A percentile compares a stretch with the other conserved stretches of the same genome.
Evolutionary conservation across 2,797 vertebrate genomes (phyloP).

Genomic region (Sphenodon punctatus): DNA sequence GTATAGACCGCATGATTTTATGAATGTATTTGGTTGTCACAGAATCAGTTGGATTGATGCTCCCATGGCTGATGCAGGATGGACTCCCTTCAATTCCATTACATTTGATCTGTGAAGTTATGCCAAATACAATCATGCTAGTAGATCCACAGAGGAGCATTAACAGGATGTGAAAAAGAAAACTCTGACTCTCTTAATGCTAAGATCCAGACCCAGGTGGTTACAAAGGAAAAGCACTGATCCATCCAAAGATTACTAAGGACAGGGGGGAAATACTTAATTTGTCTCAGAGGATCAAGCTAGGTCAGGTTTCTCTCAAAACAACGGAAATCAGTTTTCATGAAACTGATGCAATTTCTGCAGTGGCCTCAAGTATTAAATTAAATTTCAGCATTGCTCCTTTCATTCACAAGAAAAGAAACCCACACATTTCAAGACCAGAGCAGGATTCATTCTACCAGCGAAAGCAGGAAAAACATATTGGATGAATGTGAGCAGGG

Average conservation of each 20-base stretch:
- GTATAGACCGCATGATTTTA: neutral
- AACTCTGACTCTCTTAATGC: conserved; percentile 17
- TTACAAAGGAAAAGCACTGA: neutral
- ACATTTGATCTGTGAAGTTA: neutral
- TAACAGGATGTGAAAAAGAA: conserved; percentile 10
- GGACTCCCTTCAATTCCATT: neutral
- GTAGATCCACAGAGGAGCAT: neutral
- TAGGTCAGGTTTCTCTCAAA: conserved; percentile 21
- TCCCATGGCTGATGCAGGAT: neutral
- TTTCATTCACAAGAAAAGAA: conserved; percentile 21
- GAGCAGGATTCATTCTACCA: neutral
- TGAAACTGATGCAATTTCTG: conserved; percentile 20
- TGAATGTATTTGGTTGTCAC: neutral
- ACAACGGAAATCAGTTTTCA: conserved; percentile 17
- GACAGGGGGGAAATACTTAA: conserved; percentile 9
- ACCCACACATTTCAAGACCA: neutral
- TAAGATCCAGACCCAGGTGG: neutral
- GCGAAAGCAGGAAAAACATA: neutral
- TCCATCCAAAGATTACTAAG: conserved; percentile 20
- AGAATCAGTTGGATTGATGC: neutral
- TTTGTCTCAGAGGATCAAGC: conserved; percentile 8
- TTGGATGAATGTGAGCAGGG: neutral
- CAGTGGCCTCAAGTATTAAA: neutral
- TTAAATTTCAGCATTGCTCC: neutral
- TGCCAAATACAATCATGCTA: neutral